Evolutionary conservation across 1,140 invertebrate genomes (phyloP).

Genomic region (Drosophila nigromelanica): DNA sequence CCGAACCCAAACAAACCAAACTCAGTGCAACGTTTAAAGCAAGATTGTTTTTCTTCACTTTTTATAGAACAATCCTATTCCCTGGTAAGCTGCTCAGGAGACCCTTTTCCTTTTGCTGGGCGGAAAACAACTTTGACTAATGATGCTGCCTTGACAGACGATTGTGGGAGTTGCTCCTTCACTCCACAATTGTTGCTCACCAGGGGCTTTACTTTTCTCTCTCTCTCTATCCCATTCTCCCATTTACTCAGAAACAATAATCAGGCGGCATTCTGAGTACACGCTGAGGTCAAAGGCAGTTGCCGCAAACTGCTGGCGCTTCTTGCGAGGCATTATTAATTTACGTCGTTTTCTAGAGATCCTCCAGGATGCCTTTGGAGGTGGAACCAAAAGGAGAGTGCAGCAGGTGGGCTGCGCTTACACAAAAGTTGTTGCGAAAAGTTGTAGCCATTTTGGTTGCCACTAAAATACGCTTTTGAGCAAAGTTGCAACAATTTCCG

Average conservation of each 20-base stretch:
- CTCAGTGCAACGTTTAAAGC: conserved; percentile 5
- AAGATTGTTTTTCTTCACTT: conserved; percentile 1
- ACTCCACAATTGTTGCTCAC: conserved; percentile 32
- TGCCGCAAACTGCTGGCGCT: conserved; percentile 42
- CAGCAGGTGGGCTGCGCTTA: not conserved
- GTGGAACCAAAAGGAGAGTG: not conserved
- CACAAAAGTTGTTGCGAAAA: conserved; percentile 24
- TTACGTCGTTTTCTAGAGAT: conserved; percentile 38
- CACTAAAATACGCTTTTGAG: conserved; percentile 18
- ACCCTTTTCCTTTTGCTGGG: conserved; percentile 20
- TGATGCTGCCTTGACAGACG: conserved; percentile 48
- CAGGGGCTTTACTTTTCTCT: conserved; percentile 6
- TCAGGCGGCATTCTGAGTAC: conserved; percentile 14
- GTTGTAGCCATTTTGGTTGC: conserved; percentile 24
- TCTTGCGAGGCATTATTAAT: conserved; percentile 52
- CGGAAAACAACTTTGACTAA: conserved; percentile 54
- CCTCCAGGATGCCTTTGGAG: conserved; percentile 2
- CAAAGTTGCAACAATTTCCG: conserved; percentile 55
- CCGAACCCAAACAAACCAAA: not conserved
- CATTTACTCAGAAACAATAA: conserved; percentile 28
- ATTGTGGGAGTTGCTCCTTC: conserved; percentile 2
- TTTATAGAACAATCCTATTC: conserved; percentile 21
- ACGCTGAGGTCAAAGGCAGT: conserved; percentile 21
- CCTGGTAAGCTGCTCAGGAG: conserved; percentile 36
- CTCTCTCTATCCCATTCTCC: not conserved